These are phyloP conservation scores for Melipona bicolor DNA, from an alignment of 2,888 invertebrate genomes.

Conservation along the genomic window DNA sequence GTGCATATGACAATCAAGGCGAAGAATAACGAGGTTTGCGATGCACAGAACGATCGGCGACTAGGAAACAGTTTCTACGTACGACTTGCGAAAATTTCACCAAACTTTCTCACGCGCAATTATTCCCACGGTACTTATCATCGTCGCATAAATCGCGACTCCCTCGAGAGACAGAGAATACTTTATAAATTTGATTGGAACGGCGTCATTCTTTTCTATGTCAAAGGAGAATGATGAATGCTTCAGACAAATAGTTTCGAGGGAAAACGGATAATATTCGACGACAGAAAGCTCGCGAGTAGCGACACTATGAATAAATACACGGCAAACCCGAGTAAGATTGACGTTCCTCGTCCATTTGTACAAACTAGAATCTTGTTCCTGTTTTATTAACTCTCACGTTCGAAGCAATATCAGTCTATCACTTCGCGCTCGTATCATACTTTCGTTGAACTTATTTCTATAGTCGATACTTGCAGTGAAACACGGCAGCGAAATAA, in stretches of 20 bases:
- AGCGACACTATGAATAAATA: neutral
- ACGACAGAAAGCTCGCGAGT: neutral
- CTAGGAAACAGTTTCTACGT: constrained; percentile 51
- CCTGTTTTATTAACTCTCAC: neutral
- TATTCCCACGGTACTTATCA: constrained; percentile 58
- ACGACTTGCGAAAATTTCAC: constrained; percentile 65
- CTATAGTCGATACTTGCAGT: neutral
- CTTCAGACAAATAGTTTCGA: neutral
- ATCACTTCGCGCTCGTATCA: neutral
- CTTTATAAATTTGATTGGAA: constrained; percentile 28
- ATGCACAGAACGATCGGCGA: constrained; percentile 51
- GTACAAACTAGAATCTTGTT: neutral
- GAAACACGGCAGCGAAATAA: neutral
- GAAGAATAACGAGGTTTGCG: constrained; percentile 58
- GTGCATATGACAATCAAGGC: constrained; percentile 54
- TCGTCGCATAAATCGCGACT: constrained; percentile 45
- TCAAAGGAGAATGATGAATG: neutral
- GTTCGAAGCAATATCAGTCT: neutral
- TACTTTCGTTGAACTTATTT: neutral
- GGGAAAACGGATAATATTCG: constrained; percentile 9
- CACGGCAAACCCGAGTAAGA: neutral
- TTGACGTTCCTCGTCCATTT: neutral
- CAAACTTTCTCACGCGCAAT: constrained; percentile 64
- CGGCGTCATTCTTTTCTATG: neutral
- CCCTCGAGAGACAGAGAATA: neutral